Percentiles rank a stretch among this genome's conserved stretches.
phyloP scores from a whole-genome alignment of 2,797 vertebrate genomes.

The Tangara arthus region DNA sequence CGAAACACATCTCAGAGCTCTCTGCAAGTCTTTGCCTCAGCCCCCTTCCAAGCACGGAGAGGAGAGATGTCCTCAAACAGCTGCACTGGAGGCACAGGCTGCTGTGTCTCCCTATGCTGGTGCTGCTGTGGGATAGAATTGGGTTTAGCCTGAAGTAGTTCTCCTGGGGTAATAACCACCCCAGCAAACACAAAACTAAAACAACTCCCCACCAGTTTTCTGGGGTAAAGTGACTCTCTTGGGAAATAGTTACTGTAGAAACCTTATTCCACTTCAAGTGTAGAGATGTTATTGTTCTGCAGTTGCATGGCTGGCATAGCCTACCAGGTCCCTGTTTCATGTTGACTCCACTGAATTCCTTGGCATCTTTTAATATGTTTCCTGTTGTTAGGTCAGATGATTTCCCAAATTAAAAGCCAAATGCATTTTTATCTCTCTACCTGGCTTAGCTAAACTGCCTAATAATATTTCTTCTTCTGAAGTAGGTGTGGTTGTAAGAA shows the following conservation, averaged over 20 bases:
- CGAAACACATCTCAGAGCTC: neutral
- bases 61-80: neutral
- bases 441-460: neutral
- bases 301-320: neutral
- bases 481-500: neutral
- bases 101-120: neutral
- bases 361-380: neutral
- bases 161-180: neutral
- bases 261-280: neutral
- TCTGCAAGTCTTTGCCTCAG: neutral
- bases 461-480: neutral
- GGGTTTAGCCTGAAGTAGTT: neutral
- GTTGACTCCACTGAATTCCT: neutral
- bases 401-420: neutral
- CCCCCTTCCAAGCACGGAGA: neutral
- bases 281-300: neutral
- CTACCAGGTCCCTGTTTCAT: neutral
- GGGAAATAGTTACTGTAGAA: neutral
- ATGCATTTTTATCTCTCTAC: neutral
- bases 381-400: neutral
- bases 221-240: neutral
- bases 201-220: neutral
- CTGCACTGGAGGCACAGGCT: accelerated
- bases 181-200: neutral
- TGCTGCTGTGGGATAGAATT: neutral